phyloP scores from a whole-genome alignment of 2,113 vertebrate species.

The Thunnus maccoyii region DNA sequence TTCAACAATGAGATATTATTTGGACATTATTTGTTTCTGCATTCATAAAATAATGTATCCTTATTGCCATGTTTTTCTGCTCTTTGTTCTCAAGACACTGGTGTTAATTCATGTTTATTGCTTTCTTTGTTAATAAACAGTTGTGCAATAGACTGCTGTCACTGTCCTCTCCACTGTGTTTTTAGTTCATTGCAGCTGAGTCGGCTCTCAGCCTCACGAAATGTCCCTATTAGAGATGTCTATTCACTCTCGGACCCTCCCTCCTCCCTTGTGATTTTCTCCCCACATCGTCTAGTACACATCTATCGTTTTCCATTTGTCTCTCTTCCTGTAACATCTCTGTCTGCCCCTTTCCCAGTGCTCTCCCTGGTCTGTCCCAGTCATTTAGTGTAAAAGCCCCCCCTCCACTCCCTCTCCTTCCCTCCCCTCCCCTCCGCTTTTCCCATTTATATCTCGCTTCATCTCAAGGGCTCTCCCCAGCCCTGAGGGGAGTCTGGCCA shows the following conservation, averaged over 20 bases:
- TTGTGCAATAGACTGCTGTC: not conserved
- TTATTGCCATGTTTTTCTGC: not conserved
- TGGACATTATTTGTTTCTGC: not conserved
- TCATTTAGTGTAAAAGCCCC: slow-evolving; percentile 68
- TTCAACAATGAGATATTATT: no score
- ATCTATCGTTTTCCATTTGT: slow-evolving; percentile 74
- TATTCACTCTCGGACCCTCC: slow-evolving; percentile 26
- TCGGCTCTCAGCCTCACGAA: not conserved
- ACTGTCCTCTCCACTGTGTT: slow-evolving; percentile 11
- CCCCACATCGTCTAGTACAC: slow-evolving; percentile 56
- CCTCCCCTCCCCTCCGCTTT: slow-evolving; percentile 23
- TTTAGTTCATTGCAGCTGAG: slow-evolving; percentile 11
- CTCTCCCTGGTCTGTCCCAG: slow-evolving; percentile 55
- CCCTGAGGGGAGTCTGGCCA: slow-evolving; percentile 63
- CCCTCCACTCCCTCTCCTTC: not conserved
- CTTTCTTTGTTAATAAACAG: not conserved
- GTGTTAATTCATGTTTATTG: slow-evolving; percentile 2
- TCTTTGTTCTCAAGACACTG: slow-evolving; percentile 2
- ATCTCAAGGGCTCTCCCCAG: slow-evolving; percentile 63
- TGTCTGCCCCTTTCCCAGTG: slow-evolving; percentile 56
- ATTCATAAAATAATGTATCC: not conserved
- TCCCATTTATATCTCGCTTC: slow-evolving; percentile 61
- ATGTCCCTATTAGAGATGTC: slow-evolving; percentile 25
- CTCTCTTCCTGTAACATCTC: slow-evolving; percentile 68
- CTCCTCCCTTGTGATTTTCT: slow-evolving; percentile 50